A percentile compares a stretch with the other conserved stretches of the same genome.
These are phyloP conservation scores for Heliothis peltigera DNA, from an alignment of 2,888 invertebrate genomes.

Conservation along the genomic window DNA sequence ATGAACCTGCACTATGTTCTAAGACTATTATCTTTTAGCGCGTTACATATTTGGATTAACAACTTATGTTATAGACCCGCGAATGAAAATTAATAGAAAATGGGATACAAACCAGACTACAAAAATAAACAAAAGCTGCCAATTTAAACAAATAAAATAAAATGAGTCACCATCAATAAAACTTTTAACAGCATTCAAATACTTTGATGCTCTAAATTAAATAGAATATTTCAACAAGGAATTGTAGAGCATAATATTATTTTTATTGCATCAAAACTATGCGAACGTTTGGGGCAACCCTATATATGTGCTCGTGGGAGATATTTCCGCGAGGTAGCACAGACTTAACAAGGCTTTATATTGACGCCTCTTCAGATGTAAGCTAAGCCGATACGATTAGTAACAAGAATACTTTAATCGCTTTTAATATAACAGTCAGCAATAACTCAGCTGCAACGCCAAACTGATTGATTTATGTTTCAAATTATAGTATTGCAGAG, in stretches of 20 bases:
- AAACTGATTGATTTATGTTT: slow-evolving; percentile 22
- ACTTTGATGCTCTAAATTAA: slow-evolving; percentile 49
- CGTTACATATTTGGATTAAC: no score
- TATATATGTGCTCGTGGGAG: slow-evolving; percentile 59
- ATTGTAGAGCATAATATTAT: slow-evolving; percentile 35
- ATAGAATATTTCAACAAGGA: slow-evolving; percentile 47
- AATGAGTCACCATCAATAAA: no score
- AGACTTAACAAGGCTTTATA: slow-evolving; percentile 80
- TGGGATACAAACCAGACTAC: no score
- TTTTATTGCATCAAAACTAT: slow-evolving; percentile 52
- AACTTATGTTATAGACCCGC: no score
- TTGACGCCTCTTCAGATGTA: slow-evolving; percentile 69
- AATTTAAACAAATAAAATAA: no score
- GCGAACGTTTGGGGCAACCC: slow-evolving; percentile 54
- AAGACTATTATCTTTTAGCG: no score
- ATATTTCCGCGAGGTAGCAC: slow-evolving; percentile 77
- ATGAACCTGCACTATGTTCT: not conserved
- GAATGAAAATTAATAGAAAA: no score
- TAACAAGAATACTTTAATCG: slow-evolving; percentile 37
- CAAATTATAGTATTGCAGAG: slow-evolving; percentile 25
- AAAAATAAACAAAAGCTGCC: no score
- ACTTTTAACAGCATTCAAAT: slow-evolving; percentile 34
- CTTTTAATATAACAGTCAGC: slow-evolving; percentile 10
- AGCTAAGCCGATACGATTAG: slow-evolving; percentile 60
- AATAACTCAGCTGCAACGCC: not conserved